Base-by-base conservation (phyloP, 2,888 invertebrate species). In the Drosophila tripunctata region DNA sequence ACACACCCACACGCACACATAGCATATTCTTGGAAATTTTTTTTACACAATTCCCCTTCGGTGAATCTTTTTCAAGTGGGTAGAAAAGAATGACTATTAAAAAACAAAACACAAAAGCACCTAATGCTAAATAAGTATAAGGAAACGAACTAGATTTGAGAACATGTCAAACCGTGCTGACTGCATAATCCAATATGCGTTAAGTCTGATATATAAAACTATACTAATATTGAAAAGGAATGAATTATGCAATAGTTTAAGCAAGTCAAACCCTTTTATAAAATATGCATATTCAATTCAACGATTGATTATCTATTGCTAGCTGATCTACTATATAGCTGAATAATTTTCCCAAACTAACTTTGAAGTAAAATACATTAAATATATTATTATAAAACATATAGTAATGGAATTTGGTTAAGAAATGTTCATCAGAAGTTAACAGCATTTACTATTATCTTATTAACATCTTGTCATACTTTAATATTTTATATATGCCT, bases 11-110 rank as follows among this genome's bases (percentile, higher is more conserved):
- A 21, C 21, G 4, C 21, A 21, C 21, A 21, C 21, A 21, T 4
- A 7, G 35, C 62, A 50, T 61, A 61, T 63, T 68, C 54, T 69
- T 63, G 41, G 33, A 52, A 47, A 10, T 43, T 27, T 43, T 43
- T 15, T 14, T 21, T 14, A 24, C 41, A 14, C 14, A 14, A 15
- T 43, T 15, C 41, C 3, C 24, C 41, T 12, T 22, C 14, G 41
- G 8, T 41, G 14, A 41, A 41, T 24, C 41, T 14, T 22, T 14
- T 21, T 22, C 43, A 43, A 27, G 15, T 17, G n/a, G 15, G 4
- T 17, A 15, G n/a, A 15, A 24, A 27, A 43, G 43, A 43, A 43
- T 15, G 27, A 17, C 15, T 43, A 15, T 43, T 27, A 5, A 24
- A 27, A n/a, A 43, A 27, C 2, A 27, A 27, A 4, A 21, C 21